phyloP scores from a whole-genome alignment of 92 coral and sea anemone species.

The Parazoanthus atlanticus region DNA sequence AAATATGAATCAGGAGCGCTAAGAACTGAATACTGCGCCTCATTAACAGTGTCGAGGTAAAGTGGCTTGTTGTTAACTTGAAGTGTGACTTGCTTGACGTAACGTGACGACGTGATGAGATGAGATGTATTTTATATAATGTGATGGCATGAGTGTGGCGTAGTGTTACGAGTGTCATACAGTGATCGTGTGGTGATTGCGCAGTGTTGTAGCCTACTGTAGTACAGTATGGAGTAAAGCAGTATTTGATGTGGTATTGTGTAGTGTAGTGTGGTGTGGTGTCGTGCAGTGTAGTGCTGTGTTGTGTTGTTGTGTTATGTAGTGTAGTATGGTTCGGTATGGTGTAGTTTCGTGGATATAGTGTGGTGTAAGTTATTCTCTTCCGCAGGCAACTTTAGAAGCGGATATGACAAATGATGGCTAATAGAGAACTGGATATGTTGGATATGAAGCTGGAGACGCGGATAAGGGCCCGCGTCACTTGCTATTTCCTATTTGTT shows the following conservation, averaged over 20 bases:
- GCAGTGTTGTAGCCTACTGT: too few species aligned
- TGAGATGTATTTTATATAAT: background rate
- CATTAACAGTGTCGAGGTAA: background rate
- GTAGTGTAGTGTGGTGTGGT: background rate
- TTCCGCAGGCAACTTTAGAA: too few species aligned
- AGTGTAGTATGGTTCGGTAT: background rate
- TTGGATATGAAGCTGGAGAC: too few species aligned
- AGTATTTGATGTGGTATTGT: background rate
- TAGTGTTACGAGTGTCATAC: background rate
- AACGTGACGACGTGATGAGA: background rate
- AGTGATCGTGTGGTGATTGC: too few species aligned
- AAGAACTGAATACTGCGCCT: background rate
- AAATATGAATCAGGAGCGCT: background rate
- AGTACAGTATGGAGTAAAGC: background rate
- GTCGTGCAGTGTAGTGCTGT: too few species aligned
- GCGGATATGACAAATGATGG: too few species aligned
- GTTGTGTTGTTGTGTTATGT: too few species aligned
- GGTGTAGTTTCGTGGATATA: background rate
- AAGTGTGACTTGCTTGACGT: background rate
- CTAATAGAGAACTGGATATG: too few species aligned
- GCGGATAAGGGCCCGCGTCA: too few species aligned
- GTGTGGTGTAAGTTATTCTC: too few species aligned
- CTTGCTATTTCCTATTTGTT: too few species aligned
- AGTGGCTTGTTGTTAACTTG: background rate
- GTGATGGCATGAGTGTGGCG: background rate